Evolutionary conservation across 2,797 vertebrate species (phyloP).

Genomic region (Sebastes matsubarae): DNA sequence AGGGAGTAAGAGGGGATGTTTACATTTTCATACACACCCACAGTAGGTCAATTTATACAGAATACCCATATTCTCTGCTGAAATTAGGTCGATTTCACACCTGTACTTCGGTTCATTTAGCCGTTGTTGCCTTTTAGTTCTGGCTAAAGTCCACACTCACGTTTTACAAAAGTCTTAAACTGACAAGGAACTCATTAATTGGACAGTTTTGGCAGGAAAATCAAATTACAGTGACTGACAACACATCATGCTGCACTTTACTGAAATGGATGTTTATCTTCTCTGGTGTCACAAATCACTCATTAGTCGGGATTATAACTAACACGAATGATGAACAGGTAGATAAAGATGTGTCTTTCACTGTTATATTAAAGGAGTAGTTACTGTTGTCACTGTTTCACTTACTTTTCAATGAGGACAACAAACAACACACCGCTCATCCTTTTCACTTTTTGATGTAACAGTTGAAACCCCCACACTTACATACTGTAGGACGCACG

Average conservation of each 20-base stretch:
- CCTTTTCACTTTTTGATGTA: neutral
- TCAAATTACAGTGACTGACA: no score
- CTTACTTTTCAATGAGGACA: neutral
- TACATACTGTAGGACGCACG: no score
- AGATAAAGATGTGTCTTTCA: neutral
- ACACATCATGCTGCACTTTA: no score
- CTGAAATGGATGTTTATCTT: no score
- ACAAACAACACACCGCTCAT: neutral
- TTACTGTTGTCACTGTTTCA: neutral
- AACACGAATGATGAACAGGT: no score
- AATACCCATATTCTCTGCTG: neutral
- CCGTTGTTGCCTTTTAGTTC: no score
- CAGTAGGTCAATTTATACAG: accelerated
- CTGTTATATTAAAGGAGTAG: neutral
- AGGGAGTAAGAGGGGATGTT: neutral
- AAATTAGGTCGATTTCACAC: neutral
- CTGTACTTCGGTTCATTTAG: neutral
- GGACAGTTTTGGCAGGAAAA: neutral
- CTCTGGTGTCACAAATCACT: no score
- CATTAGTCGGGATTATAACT: no score
- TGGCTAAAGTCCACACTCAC: no score
- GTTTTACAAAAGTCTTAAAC: neutral
- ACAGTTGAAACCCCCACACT: neutral
- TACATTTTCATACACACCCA: neutral
- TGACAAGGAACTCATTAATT: neutral